Percentiles rank a stretch among this genome's conserved stretches.
Conservation (phyloP, 37 sponge, comb jelly and placozoan genomes). For the Diacarnus erythraeanus region DNA sequence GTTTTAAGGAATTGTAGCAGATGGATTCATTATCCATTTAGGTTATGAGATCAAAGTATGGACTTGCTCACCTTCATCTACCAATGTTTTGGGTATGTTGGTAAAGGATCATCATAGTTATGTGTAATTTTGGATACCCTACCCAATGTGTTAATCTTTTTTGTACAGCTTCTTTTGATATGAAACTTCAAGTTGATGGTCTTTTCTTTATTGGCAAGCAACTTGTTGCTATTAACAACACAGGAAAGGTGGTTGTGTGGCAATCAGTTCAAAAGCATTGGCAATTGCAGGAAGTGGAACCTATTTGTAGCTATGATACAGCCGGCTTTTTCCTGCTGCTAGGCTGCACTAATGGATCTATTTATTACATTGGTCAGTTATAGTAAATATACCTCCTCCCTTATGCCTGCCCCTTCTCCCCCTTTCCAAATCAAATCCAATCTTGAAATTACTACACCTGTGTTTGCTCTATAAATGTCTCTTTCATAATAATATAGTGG, state of each 20-base stretch:
- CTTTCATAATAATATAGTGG: no score
- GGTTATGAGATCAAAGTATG: constrained; percentile 77
- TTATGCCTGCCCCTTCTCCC: no score
- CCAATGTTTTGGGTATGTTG: constrained; percentile 10
- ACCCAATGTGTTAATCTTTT: constrained; percentile 45
- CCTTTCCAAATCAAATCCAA: no score
- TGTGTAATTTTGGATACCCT: constrained; percentile 84
- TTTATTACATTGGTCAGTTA: constrained; percentile 87
- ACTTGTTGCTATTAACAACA: constrained; percentile 88
- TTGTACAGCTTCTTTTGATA: constrained; percentile 78
- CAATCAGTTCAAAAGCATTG: constrained; percentile 91
- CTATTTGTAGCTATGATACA: constrained; percentile 89
- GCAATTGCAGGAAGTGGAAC: constrained; percentile 79
- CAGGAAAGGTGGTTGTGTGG: constrained; percentile 96
- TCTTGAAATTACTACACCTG: no score
- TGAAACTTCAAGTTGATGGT: constrained; percentile 88
- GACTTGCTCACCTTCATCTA: constrained; percentile 57
- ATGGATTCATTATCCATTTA: constrained; percentile 8
- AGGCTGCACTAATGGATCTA: constrained; percentile 87
- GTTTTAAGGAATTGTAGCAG: background rate
- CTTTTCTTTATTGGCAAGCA: constrained; percentile 94
- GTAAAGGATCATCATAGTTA: constrained; percentile 53
- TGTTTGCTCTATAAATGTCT: no score
- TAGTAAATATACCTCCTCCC: no score
- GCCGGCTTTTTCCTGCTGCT: constrained; percentile 89